Conservation (phyloP, 1,140 invertebrate species). For the Sminthurides bifidus region DNA sequence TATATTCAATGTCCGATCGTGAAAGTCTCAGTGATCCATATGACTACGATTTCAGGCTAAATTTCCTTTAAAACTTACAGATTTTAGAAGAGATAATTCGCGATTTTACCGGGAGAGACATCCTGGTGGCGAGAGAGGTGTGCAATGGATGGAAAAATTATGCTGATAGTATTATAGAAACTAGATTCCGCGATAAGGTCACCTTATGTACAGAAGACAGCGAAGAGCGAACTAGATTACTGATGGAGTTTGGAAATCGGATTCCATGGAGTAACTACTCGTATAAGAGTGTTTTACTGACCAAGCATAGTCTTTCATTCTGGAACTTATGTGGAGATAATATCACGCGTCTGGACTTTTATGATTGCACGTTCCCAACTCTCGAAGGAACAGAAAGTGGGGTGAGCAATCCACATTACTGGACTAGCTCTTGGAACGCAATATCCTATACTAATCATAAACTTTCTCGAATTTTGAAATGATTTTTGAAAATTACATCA, state of each 20-base stretch:
- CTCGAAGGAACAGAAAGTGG: no score
- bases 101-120: conserved; percentile 9
- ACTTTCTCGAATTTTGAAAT: no score
- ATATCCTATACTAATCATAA: no score
- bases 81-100: conserved; percentile 11
- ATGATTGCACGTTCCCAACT: conserved; percentile 13
- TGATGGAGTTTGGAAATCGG: neutral
- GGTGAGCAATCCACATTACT: no score
- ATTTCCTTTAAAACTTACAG: conserved; percentile 3
- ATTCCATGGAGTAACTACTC: conserved; percentile 1
- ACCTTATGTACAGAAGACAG: conserved; percentile 1
- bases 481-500: no score
- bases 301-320: conserved; percentile 12
- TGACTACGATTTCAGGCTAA: neutral
- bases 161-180: neutral
- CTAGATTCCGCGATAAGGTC: neutral
- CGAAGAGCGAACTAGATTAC: neutral
- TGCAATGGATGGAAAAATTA: conserved; percentile 13
- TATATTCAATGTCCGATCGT: no score
- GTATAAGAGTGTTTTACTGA: conserved; percentile 9
- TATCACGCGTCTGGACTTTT: conserved; percentile 19
- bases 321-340: conserved; percentile 17
- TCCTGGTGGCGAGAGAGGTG: conserved; percentile 10
- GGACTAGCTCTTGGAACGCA: no score
- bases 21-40: neutral